Percentiles rank a stretch among this genome's conserved stretches.
These are phyloP conservation scores for Charina bottae DNA, from an alignment of 2,113 vertebrate genomes.

Conservation along the genomic window DNA sequence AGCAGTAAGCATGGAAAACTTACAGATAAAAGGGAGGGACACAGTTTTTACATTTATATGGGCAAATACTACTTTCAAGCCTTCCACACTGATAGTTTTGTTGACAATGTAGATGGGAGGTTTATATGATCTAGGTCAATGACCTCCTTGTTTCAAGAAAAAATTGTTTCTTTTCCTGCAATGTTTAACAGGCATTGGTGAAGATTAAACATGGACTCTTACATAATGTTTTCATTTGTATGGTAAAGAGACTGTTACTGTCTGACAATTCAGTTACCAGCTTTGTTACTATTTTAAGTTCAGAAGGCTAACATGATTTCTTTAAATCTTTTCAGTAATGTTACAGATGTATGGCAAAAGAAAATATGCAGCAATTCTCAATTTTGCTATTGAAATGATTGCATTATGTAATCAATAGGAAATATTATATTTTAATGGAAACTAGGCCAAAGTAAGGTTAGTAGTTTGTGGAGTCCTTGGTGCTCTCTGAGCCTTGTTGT, in stretches of 20 bases:
- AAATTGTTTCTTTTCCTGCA: slow-evolving; percentile 60
- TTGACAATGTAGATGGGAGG: slow-evolving; percentile 65
- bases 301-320: slow-evolving; percentile 22
- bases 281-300: slow-evolving; percentile 34
- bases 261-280: slow-evolving; percentile 30
- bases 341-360: slow-evolving; percentile 46
- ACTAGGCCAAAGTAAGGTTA: slow-evolving; percentile 4
- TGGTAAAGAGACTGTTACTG: slow-evolving; percentile 38
- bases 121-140: slow-evolving; percentile 61
- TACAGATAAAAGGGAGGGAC: slow-evolving; percentile 59
- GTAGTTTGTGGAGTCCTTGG: too few species aligned
- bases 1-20: slow-evolving; percentile 60
- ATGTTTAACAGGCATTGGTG: slow-evolving; percentile 58
- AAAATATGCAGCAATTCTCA: slow-evolving; percentile 59
- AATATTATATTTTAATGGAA: slow-evolving; percentile 32
- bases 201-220: slow-evolving; percentile 62
- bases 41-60: slow-evolving; percentile 66
- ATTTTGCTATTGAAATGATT: slow-evolving; percentile 35
- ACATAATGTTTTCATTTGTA: slow-evolving; percentile 69
- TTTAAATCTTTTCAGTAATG: slow-evolving; percentile 46
- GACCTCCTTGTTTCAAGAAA: slow-evolving; percentile 63
- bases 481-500: too few species aligned
- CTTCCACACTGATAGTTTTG: slow-evolving; percentile 57
- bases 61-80: slow-evolving; percentile 57
- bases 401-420: slow-evolving; percentile 30